Evolutionary conservation across 2,113 vertebrate species (phyloP).

Genomic region (Hucho hucho): DNA sequence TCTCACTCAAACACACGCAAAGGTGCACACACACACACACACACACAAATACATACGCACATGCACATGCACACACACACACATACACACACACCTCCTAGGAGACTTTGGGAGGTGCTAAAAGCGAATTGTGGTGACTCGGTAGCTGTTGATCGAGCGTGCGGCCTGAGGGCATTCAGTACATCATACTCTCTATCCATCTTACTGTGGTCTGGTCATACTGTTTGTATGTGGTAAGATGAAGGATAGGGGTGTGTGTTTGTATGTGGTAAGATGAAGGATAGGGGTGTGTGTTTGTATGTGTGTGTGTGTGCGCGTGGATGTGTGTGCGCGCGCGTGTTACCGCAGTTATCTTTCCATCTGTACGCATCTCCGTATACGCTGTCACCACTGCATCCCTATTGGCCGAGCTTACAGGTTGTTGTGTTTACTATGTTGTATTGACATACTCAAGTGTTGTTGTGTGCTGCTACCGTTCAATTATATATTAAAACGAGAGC

Average conservation of each 20-base stretch:
- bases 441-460: background rate
- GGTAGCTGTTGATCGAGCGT: background rate
- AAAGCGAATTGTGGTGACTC: constrained; percentile 47
- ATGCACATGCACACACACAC: too few species aligned
- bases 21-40: too few species aligned
- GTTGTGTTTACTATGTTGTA: too few species aligned
- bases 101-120: constrained; percentile 47
- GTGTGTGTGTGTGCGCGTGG: background rate
- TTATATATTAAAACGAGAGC: background rate
- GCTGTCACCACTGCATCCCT: background rate
- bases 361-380: background rate
- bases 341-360: too few species aligned
- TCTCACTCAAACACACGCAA: too few species aligned
- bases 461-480: background rate
- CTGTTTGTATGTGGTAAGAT: background rate
- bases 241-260: background rate
- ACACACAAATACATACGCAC: too few species aligned
- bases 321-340: too few species aligned
- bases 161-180: background rate
- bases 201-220: background rate
- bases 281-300: background rate
- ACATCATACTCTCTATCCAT: background rate
- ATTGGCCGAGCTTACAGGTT: background rate
- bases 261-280: too few species aligned
- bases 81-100: constrained; percentile 26